Evolutionary conservation across 2,797 vertebrate genomes (phyloP).

Genomic region (Myioborus miniatus): DNA sequence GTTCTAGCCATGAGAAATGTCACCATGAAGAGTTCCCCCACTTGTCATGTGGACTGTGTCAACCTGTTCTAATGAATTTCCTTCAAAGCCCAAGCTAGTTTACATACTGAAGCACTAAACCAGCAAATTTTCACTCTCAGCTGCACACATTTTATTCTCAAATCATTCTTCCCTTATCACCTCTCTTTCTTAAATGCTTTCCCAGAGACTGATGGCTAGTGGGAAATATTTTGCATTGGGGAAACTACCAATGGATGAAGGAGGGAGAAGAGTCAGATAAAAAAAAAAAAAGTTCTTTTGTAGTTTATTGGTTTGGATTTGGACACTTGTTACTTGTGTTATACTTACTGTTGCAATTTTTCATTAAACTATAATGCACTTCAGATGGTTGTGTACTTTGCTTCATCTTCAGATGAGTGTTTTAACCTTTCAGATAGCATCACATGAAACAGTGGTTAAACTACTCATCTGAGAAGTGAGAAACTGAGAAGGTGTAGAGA

Average conservation of each 20-base stretch:
- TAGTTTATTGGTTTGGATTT: not conserved
- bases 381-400: not conserved
- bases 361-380: not conserved
- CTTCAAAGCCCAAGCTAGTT: constrained; percentile 31
- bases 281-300: not conserved
- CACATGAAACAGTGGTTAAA: not conserved
- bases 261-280: not conserved
- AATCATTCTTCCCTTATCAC: constrained; percentile 53
- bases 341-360: not conserved
- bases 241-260: not conserved
- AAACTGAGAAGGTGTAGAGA: not conserved
- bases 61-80: constrained; percentile 19
- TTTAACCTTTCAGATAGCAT: not conserved
- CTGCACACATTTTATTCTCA: constrained; percentile 31
- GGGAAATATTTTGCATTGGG: not conserved
- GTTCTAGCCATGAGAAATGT: constrained; percentile 61
- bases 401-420: not conserved
- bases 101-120: not conserved
- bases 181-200: constrained; percentile 11
- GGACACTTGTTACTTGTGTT: not conserved
- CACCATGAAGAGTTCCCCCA: constrained; percentile 48
- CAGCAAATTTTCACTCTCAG: not conserved
- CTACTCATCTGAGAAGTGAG: not conserved
- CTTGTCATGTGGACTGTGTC: constrained; percentile 49
- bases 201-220: not conserved